These are phyloP conservation scores for Psittacula derbiana DNA, from an alignment of 2,797 vertebrate genomes.

Conservation along the genomic window DNA sequence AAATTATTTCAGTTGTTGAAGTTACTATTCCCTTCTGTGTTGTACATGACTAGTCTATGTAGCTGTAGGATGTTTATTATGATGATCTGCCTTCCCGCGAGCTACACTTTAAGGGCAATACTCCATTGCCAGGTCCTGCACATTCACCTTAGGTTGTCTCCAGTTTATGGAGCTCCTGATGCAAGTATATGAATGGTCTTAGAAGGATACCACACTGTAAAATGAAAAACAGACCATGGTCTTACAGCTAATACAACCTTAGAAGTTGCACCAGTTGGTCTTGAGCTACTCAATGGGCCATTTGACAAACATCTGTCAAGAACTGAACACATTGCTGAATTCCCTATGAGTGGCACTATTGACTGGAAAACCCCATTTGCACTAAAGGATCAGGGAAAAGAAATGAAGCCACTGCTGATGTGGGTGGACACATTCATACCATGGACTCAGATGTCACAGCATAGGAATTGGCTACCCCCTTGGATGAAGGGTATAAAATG, in stretches of 20 bases:
- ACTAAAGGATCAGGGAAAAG: not conserved
- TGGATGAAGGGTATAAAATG: not conserved
- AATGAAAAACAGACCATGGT: not conserved
- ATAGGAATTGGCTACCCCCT: not conserved
- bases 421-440: not conserved
- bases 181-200: not conserved
- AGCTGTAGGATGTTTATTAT: not conserved
- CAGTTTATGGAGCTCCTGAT: not conserved
- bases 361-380: not conserved
- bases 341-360: not conserved
- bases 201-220: not conserved
- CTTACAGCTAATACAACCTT: not conserved
- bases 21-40: not conserved
- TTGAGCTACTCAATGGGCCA: not conserved
- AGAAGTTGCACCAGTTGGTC: not conserved
- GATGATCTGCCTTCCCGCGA: not conserved
- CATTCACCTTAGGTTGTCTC: not conserved
- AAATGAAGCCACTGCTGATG: not conserved
- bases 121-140: not conserved
- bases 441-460: not conserved
- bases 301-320: conserved; percentile 18
- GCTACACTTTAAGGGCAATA: rapidly evolving
- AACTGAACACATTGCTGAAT: not conserved
- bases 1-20: not conserved
- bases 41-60: not conserved